Base-by-base conservation (phyloP, 2,113 vertebrate species). In the Daboia siamensis region DNA sequence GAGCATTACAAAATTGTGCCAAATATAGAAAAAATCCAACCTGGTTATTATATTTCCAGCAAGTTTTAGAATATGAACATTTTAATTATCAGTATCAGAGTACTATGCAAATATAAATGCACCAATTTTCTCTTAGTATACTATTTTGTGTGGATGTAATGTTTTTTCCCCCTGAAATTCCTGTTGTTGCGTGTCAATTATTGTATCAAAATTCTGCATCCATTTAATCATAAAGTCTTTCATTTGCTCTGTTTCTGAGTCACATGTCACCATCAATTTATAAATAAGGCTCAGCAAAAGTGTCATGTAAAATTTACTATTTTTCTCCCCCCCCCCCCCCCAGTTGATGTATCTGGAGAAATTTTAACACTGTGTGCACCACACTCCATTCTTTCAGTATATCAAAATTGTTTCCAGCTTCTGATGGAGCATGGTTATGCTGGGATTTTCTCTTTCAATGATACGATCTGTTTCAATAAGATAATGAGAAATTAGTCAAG, bases 401-500 rank as follows among this genome's bases (percentile, higher is more conserved):
- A 97, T 96, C 93, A 95, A 93, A 96, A 55, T 64, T 93, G 92
- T 91, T 95, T 93, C 92, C 88, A 92, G 92, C 92, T 92, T 91
- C 20, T 93, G 92, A 61, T 90, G 96, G 94, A 94, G 93, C 86
- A 89, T 93, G 94, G 91, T 93, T 0, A 0, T 92, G 91, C 89
- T 90, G 91, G 89, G 90, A 91, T 86, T 87, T 87, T 39, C 91
- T 92, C 56, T 95, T 96, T 94, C 94, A 93, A 90, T 61, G 91
- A 90, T 85, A 94, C 59, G 94, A 95, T 89, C 91, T 95, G 91
- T 95, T 96, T 94, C 56, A 0, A 90, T 94, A 95, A 95, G 94
- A 95, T 96, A 96, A 96, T 96, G 92, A 96, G 94, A 95, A 97
- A 95, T 96, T 96, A 96, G 95, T 89, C 95, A 96, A 95, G 95